phyloP scores from a whole-genome alignment of 2,888 invertebrate genomes.

The Agrotis puta region DNA sequence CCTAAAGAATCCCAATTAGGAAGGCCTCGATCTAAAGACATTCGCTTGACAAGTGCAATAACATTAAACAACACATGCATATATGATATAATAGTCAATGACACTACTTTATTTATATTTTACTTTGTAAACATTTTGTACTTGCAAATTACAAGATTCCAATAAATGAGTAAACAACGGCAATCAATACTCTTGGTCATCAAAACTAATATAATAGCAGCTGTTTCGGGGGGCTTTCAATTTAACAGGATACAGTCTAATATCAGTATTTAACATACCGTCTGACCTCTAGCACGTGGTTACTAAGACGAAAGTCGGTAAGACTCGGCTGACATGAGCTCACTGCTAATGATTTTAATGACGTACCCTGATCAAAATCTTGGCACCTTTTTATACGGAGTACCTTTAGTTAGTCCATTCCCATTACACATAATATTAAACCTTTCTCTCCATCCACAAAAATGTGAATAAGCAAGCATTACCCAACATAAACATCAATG shows the following conservation, averaged over 20 bases:
- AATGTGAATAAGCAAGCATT: slow-evolving; percentile 17
- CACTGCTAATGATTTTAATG: too few relatives aligned
- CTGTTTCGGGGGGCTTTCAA: too few relatives aligned
- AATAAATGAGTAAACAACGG: background rate
- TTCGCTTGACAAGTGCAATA: slow-evolving; percentile 8
- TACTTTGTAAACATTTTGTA: slow-evolving; percentile 7
- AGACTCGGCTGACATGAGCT: too few relatives aligned
- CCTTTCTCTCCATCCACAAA: background rate
- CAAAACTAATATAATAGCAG: background rate
- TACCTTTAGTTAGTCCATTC: background rate
- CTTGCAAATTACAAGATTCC: background rate
- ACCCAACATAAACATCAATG: slow-evolving; percentile 34
- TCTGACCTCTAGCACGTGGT: too few relatives aligned
- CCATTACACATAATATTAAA: background rate
- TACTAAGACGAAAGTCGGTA: background rate
- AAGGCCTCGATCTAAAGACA: background rate
- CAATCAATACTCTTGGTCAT: background rate
- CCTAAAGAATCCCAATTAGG: background rate
- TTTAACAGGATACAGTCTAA: too few relatives aligned
- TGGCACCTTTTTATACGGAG: background rate
- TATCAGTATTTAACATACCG: too few relatives aligned
- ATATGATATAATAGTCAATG: slow-evolving; percentile 1
- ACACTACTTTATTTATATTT: slow-evolving; percentile 4
- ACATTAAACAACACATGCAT: background rate
- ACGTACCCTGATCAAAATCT: background rate